Evolutionary conservation across 2,113 vertebrate genomes (phyloP).

Genomic region (Rhegmatorhina hoffmannsi): DNA sequence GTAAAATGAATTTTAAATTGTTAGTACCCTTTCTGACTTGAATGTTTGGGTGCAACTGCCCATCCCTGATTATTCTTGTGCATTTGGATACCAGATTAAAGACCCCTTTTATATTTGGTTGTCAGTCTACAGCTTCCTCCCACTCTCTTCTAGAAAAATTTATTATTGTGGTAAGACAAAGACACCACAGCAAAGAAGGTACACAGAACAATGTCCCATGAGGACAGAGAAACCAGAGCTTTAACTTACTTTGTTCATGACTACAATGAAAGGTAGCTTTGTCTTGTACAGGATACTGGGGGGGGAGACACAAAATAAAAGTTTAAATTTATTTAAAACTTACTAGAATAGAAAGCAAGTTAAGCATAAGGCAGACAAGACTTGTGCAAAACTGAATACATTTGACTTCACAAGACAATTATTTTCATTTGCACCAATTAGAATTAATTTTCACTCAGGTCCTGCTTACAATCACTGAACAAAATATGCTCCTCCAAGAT

Average conservation of each 20-base stretch:
- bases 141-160: background rate
- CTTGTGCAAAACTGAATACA: background rate
- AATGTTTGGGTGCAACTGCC: background rate
- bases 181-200: background rate
- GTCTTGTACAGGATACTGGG: slow-evolving; percentile 97
- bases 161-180: background rate
- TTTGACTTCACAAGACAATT: background rate
- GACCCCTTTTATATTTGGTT: background rate
- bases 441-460: background rate
- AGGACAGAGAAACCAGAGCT: background rate
- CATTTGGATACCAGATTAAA: background rate
- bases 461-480: background rate
- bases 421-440: background rate
- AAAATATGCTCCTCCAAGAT: background rate
- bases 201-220: background rate
- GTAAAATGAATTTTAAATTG: background rate
- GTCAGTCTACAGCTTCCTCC: background rate
- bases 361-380: background rate
- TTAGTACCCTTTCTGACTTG: background rate
- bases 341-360: background rate
- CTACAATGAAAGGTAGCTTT: slow-evolving; percentile 95
- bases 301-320: background rate
- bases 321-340: background rate
- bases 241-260: slow-evolving; percentile 94
- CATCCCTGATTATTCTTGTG: background rate